Conservation (phyloP, 2,797 vertebrate species). For the Merluccius polli region DNA sequence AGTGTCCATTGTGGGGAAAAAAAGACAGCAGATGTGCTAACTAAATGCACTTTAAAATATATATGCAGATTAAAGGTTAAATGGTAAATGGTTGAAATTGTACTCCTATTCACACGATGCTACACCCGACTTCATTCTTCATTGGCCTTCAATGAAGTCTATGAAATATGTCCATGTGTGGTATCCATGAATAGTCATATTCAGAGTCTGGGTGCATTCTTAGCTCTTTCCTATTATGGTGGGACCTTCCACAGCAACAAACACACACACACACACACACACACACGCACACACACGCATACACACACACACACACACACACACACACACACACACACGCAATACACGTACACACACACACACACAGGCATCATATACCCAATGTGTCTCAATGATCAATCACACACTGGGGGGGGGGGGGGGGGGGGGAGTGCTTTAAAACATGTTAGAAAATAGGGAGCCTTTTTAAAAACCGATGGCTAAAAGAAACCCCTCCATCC, state of each 20-base stretch:
- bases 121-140: not conserved
- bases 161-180: not conserved
- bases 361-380: not conserved
- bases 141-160: not conserved
- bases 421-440: too few relatives aligned
- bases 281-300: not conserved
- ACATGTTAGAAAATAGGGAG: not conserved
- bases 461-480: too few relatives aligned
- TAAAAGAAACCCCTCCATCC: too few relatives aligned
- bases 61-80: too few relatives aligned
- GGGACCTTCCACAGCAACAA: not conserved
- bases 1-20: too few relatives aligned
- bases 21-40: not conserved
- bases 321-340: not conserved
- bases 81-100: too few relatives aligned
- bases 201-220: not conserved
- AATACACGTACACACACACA: not conserved
- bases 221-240: not conserved
- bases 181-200: not conserved
- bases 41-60: not conserved
- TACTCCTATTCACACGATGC: not conserved
- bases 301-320: not conserved
- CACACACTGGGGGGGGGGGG: not conserved
- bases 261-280: slow-evolving; percentile 2
- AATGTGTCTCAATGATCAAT: not conserved